Conservation (phyloP, 2,113 vertebrate species). For the Laticauda colubrina region DNA sequence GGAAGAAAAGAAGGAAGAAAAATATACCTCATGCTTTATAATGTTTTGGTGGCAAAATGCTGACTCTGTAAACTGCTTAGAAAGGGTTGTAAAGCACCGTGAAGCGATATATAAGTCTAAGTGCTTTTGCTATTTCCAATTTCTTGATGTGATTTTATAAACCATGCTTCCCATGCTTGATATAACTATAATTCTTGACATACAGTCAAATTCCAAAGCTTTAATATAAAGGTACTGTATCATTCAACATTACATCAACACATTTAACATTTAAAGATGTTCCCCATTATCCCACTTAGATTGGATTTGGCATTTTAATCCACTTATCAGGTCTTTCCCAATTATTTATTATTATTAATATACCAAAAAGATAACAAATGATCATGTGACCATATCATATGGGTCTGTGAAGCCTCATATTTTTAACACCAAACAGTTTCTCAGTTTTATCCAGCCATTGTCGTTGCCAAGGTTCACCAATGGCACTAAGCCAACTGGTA, state of each 20-base stretch:
- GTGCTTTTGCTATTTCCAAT: background rate
- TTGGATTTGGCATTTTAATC: background rate
- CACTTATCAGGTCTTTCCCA: background rate
- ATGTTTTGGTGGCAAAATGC: too few relatives aligned
- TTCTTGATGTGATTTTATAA: background rate
- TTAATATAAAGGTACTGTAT: background rate
- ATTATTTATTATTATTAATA: background rate
- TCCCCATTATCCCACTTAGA: background rate
- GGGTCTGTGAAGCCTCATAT: background rate
- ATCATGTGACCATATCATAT: background rate
- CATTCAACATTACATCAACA: background rate
- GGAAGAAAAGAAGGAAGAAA: background rate
- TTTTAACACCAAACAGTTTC: background rate
- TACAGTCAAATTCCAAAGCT: background rate
- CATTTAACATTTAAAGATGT: background rate
- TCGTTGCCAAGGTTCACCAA: background rate
- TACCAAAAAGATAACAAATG: background rate
- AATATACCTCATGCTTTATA: background rate
- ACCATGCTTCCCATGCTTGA: background rate
- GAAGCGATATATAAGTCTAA: too few relatives aligned
- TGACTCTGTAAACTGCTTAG: too few relatives aligned
- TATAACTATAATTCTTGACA: background rate
- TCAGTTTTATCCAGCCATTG: background rate
- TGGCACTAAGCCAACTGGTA: background rate
- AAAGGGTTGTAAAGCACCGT: too few relatives aligned